Conservation (phyloP, 2,888 invertebrate species). For the Steinernema scapterisci region DNA sequence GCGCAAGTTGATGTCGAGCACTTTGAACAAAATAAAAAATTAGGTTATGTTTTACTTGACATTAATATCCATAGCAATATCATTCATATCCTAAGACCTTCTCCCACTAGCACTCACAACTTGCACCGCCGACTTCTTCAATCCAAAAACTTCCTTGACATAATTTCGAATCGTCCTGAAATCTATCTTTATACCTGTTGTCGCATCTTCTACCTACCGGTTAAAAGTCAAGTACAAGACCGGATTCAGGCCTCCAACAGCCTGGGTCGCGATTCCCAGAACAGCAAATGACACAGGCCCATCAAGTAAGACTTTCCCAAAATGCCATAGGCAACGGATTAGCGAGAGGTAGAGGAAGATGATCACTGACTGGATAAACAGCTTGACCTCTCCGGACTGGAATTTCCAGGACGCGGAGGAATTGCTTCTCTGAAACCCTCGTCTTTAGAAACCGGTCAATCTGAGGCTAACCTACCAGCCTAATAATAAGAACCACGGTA, state of each 20-base stretch:
- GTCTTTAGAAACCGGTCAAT: background rate
- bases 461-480: background rate
- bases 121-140: background rate
- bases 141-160: background rate
- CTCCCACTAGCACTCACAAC: too few species aligned
- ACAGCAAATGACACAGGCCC: background rate
- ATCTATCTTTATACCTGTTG: background rate
- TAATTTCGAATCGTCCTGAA: background rate
- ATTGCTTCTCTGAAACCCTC: background rate
- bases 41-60: too few species aligned
- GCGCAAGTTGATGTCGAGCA: too few species aligned
- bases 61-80: too few species aligned
- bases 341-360: background rate
- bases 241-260: constrained; percentile 3
- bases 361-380: background rate
- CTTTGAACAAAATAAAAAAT: too few species aligned
- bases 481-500: background rate
- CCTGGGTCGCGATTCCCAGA: constrained; percentile 9
- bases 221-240: background rate
- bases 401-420: background rate
- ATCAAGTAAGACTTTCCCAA: background rate
- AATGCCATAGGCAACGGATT: constrained; percentile 5
- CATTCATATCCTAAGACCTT: too few species aligned
- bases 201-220: background rate
- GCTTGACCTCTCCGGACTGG: background rate